Conservation (phyloP, 2,888 invertebrate species). For the Carpatolechia fugitivella region DNA sequence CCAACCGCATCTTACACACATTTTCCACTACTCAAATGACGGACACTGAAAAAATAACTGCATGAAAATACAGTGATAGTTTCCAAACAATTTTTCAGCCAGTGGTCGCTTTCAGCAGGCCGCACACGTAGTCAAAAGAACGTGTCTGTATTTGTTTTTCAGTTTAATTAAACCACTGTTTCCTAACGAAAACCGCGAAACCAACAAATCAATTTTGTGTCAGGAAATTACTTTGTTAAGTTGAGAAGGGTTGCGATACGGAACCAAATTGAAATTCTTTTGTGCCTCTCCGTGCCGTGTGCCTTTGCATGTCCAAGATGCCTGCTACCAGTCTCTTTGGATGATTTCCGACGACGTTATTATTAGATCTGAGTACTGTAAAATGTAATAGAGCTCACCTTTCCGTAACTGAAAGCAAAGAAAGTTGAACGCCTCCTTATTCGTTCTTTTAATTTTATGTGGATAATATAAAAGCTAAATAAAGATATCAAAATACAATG, state of each 20-base stretch:
- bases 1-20: neutral
- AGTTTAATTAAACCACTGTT: constrained; percentile 66
- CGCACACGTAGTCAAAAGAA: constrained; percentile 6
- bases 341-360: no score
- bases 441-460: no score
- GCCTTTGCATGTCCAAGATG: constrained; percentile 69
- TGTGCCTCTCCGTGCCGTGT: constrained; percentile 37
- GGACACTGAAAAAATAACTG: neutral
- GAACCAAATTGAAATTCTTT: constrained; percentile 77
- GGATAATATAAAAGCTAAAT: no score
- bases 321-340: constrained; percentile 47
- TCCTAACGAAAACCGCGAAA: constrained; percentile 66
- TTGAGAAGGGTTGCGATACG: constrained; percentile 72
- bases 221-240: constrained; percentile 75
- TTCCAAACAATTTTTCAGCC: neutral
- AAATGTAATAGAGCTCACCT: no score
- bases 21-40: neutral
- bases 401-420: no score
- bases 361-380: no score
- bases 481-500: no score
- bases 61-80: neutral
- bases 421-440: no score
- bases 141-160: constrained; percentile 33
- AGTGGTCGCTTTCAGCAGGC: neutral
- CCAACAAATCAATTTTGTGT: constrained; percentile 75